phyloP scores from a whole-genome alignment of 2,888 invertebrate genomes.

The Stenodera caucasica region DNA sequence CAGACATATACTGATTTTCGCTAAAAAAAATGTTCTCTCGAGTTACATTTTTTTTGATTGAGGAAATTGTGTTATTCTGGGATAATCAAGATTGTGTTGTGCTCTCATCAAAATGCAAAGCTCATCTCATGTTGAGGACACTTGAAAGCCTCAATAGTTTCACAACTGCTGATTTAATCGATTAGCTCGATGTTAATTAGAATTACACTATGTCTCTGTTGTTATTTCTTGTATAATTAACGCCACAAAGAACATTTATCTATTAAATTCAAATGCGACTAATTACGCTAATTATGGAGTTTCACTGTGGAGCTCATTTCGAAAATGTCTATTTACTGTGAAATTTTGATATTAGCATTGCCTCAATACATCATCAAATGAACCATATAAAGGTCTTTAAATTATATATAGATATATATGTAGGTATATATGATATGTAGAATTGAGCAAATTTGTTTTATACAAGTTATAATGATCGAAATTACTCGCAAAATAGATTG shows the following conservation, averaged over 20 bases:
- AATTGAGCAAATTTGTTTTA: neutral
- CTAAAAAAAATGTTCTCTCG: too few relatives aligned
- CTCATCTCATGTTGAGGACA: too few relatives aligned
- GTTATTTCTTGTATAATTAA: neutral
- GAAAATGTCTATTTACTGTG: neutral
- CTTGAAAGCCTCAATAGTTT: neutral
- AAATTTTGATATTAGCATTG: neutral
- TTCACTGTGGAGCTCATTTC: neutral
- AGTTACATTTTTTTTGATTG: too few relatives aligned
- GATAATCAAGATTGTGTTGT: too few relatives aligned
- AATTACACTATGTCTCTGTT: neutral
- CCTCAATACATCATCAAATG: neutral
- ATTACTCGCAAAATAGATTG: neutral
- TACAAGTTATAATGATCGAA: neutral
- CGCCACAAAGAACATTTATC: neutral
- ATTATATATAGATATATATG: too few relatives aligned
- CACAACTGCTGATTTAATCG: neutral
- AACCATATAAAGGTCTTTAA: too few relatives aligned
- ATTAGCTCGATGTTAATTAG: neutral
- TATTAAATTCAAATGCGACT: constrained; percentile 1
- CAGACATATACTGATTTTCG: too few relatives aligned
- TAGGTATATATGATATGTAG: too few relatives aligned
- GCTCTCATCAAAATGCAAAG: too few relatives aligned
- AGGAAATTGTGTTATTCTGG: too few relatives aligned
- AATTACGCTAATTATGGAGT: neutral